Conservation (phyloP, 2,113 vertebrate species). For the Orycteropus afer region DNA sequence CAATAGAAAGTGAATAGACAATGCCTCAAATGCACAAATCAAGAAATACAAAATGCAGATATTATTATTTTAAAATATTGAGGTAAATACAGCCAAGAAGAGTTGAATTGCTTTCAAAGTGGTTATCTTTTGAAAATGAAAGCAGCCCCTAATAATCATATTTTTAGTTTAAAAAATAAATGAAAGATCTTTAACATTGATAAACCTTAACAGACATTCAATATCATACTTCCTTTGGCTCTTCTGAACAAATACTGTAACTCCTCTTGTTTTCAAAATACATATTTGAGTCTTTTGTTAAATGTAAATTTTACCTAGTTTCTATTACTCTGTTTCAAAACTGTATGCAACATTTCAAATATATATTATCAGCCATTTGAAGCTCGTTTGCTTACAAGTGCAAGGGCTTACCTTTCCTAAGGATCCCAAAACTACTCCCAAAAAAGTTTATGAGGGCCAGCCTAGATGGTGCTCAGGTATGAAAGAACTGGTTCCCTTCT, state of each 20-base stretch:
- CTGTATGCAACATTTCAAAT: background rate
- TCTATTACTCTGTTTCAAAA: constrained; percentile 25
- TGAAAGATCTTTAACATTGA: background rate
- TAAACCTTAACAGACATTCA: background rate
- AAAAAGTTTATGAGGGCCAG: background rate
- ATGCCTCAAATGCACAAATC: background rate
- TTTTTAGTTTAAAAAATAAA: background rate
- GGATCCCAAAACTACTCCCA: background rate
- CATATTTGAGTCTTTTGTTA: background rate
- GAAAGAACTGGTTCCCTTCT: background rate
- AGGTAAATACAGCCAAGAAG: background rate
- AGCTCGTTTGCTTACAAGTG: background rate
- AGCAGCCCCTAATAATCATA: background rate
- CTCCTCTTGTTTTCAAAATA: background rate
- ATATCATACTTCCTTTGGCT: background rate
- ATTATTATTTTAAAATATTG: constrained; percentile 2
- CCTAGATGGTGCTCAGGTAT: background rate
- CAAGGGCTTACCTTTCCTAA: background rate
- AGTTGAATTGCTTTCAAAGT: background rate
- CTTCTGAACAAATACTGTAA: background rate
- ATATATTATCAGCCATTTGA: background rate
- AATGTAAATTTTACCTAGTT: background rate
- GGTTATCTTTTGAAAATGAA: background rate
- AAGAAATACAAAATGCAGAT: background rate
- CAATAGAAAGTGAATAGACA: background rate